A percentile compares a stretch with the other conserved stretches of the same genome.
phyloP scores from a whole-genome alignment of 2,888 invertebrate species.

The Chrysopilus asiliformis region DNA sequence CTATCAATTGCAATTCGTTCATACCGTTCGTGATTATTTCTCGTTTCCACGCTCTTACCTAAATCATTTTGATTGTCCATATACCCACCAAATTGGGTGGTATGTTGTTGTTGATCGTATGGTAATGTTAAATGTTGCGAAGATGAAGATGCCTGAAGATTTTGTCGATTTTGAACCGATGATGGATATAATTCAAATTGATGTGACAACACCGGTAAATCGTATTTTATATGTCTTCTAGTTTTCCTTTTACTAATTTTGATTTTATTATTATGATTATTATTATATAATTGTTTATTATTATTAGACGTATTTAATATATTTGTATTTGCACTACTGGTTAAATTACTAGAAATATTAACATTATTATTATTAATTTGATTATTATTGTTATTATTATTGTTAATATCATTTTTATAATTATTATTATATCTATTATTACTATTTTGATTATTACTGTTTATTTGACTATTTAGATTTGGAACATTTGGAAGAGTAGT shows the following conservation, averaged over 20 bases:
- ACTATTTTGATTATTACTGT: constrained; percentile 20
- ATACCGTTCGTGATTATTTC: constrained; percentile 8
- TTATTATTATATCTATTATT: constrained; percentile 8
- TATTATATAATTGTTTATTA: constrained; percentile 14
- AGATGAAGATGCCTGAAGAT: no score
- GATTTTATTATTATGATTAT: constrained; percentile 25
- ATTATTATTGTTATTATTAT: constrained; percentile 11
- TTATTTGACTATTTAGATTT: constrained; percentile 34
- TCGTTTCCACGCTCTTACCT: constrained; percentile 1
- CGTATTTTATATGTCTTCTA: constrained; percentile 21
- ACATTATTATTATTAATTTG: constrained; percentile 11
- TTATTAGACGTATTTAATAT: constrained; percentile 10
- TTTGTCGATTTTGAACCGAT: no score
- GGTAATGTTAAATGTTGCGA: no score
- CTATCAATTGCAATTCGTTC: no score
- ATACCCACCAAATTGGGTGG: no score
- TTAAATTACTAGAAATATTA: constrained; percentile 15
- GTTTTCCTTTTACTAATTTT: no score
- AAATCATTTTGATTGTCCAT: background rate
- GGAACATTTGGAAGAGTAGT: constrained; percentile 29
- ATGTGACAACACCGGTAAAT: no score
- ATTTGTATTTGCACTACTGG: constrained; percentile 16
- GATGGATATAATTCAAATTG: no score
- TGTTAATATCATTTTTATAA: constrained; percentile 12
- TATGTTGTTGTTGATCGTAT: no score